Evolutionary conservation across 2,888 invertebrate species (phyloP).

Genomic region (Calameuta idolon): DNA sequence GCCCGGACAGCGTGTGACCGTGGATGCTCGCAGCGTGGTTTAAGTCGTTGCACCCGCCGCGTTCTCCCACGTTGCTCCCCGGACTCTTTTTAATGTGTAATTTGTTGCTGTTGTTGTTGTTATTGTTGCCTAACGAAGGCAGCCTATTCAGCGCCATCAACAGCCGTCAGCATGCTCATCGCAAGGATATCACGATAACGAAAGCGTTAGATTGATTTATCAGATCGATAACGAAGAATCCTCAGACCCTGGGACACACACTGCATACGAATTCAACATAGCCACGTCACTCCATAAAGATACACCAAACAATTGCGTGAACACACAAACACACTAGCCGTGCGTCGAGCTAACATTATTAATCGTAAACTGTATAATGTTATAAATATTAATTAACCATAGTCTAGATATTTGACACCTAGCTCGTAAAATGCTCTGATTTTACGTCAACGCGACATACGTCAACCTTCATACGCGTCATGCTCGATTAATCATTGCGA

Average conservation of each 20-base stretch:
- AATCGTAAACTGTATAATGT: conserved; percentile 20
- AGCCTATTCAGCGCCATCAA: conserved; percentile 37
- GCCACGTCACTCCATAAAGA: neutral
- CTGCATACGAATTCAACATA: neutral
- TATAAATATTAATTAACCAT: conserved; percentile 17
- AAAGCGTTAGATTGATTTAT: neutral
- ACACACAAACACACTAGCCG: conserved; percentile 8
- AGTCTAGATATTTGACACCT: conserved; percentile 20
- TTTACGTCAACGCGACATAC: conserved; percentile 17
- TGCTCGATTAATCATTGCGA: neutral
- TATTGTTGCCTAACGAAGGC: conserved; percentile 36
- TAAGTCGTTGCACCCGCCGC: conserved; percentile 20
- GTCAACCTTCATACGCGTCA: neutral
- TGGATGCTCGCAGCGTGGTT: conserved; percentile 37
- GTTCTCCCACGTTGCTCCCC: conserved; percentile 27
- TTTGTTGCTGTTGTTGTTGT: conserved; percentile 36
- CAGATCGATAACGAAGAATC: neutral
- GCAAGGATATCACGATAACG: conserved; percentile 10
- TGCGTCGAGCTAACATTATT: conserved; percentile 17
- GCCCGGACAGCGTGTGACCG: conserved; percentile 59
- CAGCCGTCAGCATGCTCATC: conserved; percentile 26
- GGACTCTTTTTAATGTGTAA: conserved; percentile 34
- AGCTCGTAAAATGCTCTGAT: conserved; percentile 39
- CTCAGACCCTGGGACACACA: neutral
- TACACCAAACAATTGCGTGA: neutral